Conservation (phyloP, 2,888 invertebrate species). For the Teinopalpus imperialis region DNA sequence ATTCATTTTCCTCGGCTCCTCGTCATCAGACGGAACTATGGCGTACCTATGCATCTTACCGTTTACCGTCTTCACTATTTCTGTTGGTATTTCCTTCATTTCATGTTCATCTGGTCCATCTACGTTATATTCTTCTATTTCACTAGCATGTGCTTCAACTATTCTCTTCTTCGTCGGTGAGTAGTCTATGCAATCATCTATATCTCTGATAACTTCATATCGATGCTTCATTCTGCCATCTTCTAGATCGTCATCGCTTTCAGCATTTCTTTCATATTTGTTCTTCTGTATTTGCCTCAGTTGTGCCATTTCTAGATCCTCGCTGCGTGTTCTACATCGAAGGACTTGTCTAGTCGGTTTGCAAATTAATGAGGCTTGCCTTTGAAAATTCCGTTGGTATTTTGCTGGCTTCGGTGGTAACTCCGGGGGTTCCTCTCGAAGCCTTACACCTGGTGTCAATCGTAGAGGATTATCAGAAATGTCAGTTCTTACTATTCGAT, state of each 20-base stretch:
- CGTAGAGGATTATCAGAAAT: constrained; percentile 74
- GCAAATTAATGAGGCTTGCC: constrained; percentile 72
- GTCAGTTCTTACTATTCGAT: constrained; percentile 69
- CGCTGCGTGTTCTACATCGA: constrained; percentile 61
- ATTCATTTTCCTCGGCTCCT: constrained; percentile 63
- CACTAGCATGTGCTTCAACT: constrained; percentile 65
- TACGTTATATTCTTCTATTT: constrained; percentile 78
- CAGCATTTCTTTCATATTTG: constrained; percentile 55
- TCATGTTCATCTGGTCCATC: constrained; percentile 77
- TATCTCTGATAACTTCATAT: constrained; percentile 80
- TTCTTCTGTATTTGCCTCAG: constrained; percentile 50
- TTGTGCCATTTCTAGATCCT: constrained; percentile 75
- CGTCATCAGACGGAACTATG: constrained; percentile 81
- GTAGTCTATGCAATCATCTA: constrained; percentile 62
- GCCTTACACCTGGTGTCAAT: constrained; percentile 55
- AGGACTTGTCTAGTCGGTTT: constrained; percentile 68
- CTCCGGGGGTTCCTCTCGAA: constrained; percentile 65
- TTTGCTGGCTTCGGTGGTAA: constrained; percentile 70
- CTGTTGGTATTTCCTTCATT: constrained; percentile 80
- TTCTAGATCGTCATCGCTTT: constrained; percentile 61
- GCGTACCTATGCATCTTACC: constrained; percentile 83
- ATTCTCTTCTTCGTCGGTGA: constrained; percentile 77
- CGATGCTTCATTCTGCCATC: constrained; percentile 65
- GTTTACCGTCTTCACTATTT: constrained; percentile 84
- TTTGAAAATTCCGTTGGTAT: constrained; percentile 62